Percentiles rank a stretch among this genome's conserved stretches.
phyloP scores from a whole-genome alignment of 2,797 vertebrate genomes.

The Pogonophryne albipinna region DNA sequence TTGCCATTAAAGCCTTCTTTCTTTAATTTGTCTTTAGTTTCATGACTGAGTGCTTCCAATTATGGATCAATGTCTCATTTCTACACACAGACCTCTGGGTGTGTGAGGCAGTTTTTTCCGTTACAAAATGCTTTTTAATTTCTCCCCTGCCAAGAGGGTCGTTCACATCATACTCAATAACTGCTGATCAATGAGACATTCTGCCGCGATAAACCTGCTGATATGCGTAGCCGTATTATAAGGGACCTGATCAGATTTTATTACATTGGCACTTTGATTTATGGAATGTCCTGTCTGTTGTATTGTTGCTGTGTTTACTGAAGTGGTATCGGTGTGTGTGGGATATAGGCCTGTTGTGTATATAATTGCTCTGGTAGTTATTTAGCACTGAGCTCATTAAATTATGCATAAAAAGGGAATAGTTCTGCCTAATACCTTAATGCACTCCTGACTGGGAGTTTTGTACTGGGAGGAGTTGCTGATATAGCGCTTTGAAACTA shows the following conservation, averaged over 20 bases:
- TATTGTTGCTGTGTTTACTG: constrained; percentile 19
- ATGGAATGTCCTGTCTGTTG: constrained; percentile 18
- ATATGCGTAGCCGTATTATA: constrained; percentile 22
- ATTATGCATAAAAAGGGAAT: constrained; percentile 36
- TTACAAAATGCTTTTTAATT: constrained; percentile 77
- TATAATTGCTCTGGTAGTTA: constrained; percentile 65
- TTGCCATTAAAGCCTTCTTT: constrained; percentile 80
- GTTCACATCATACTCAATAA: constrained; percentile 48
- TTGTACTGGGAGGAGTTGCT: constrained; percentile 44
- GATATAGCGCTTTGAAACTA: constrained; percentile 38
- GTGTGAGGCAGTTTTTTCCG: constrained; percentile 62
- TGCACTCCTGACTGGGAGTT: constrained; percentile 55
- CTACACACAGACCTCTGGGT: constrained; percentile 69
- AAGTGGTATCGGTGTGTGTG: constrained; percentile 1
- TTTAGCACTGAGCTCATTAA: constrained; percentile 70
- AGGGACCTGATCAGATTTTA: constrained; percentile 41
- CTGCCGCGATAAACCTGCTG: constrained; percentile 46
- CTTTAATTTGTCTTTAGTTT: constrained; percentile 87
- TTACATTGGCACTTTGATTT: constrained; percentile 39
- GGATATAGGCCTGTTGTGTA: constrained; percentile 38
- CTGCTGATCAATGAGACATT: constrained; percentile 73
- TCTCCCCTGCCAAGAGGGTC: constrained; percentile 51
- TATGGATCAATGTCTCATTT: constrained; percentile 87
- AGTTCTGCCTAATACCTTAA: constrained; percentile 60
- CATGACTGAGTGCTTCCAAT: constrained; percentile 84